Conservation (phyloP, 2,113 vertebrate genomes). For the Budorcas taxicolor region DNA sequence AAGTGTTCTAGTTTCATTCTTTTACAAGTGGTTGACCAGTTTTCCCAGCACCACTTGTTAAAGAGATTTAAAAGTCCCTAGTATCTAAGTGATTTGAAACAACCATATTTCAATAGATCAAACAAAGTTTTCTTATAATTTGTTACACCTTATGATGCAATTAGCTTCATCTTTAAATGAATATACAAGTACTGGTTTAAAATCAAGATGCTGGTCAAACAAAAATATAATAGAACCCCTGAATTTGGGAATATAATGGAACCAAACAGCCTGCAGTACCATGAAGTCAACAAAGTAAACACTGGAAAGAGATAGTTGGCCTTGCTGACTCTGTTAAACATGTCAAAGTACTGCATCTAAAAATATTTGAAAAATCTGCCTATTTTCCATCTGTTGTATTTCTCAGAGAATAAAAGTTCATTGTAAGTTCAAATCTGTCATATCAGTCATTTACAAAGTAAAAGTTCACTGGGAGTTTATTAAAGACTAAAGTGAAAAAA, state of each 20-base stretch:
- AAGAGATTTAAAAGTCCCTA: neutral
- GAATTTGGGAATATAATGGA: slow-evolving; percentile 43
- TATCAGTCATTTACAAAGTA: slow-evolving; percentile 81
- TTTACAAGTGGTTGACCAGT: no score
- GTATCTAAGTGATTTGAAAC: neutral
- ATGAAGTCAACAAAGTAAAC: slow-evolving; percentile 76
- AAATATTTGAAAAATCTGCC: slow-evolving; percentile 81
- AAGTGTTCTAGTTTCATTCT: no score
- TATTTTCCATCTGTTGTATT: slow-evolving; percentile 83
- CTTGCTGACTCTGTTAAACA: slow-evolving; percentile 67
- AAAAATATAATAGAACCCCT: slow-evolving; percentile 54
- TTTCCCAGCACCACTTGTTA: no score
- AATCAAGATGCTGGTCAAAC: neutral
- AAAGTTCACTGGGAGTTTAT: slow-evolving; percentile 84
- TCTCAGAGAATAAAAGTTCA: slow-evolving; percentile 84
- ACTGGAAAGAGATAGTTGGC: slow-evolving; percentile 70
- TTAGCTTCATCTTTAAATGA: neutral
- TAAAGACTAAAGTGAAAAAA: slow-evolving; percentile 34
- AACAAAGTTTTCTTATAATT: slow-evolving; percentile 32
- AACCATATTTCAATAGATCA: slow-evolving; percentile 10
- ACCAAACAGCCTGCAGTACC: slow-evolving; percentile 58
- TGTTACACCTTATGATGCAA: neutral
- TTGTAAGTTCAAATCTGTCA: slow-evolving; percentile 80
- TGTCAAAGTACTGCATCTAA: slow-evolving; percentile 77
- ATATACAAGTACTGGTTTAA: slow-evolving; percentile 2